These are phyloP conservation scores for Centropyge bicolor DNA, from an alignment of 2,797 vertebrate species.

Conservation along the genomic window DNA sequence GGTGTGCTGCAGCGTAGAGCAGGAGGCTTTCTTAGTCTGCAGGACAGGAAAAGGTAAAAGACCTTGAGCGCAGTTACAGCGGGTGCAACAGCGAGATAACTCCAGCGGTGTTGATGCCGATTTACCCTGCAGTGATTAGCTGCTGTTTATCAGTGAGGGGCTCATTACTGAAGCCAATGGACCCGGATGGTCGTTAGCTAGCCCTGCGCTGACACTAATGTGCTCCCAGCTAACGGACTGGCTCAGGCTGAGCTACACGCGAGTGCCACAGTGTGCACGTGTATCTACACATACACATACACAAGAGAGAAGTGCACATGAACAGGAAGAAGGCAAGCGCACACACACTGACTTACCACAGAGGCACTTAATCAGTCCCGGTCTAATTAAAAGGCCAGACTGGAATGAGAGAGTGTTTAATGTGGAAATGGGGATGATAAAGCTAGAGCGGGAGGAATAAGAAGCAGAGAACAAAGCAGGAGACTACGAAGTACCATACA, in stretches of 20 bases:
- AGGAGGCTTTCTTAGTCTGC: conserved; percentile 38
- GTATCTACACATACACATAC: conserved; percentile 8
- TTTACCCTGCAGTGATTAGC: conserved; percentile 77
- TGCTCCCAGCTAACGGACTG: conserved; percentile 70
- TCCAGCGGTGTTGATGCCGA: conserved; percentile 60
- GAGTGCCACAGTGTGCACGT: background rate
- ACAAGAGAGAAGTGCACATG: conserved; percentile 13
- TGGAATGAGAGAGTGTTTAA: conserved; percentile 74
- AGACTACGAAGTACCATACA: conserved; percentile 5
- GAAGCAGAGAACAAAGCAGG: conserved; percentile 17
- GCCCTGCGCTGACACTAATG: conserved; percentile 74
- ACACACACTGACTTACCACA: conserved; percentile 54
- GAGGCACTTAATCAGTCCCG: conserved; percentile 82
- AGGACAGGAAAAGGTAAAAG: conserved; percentile 54
- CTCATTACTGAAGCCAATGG: conserved; percentile 81
- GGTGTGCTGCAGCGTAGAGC: conserved; percentile 5
- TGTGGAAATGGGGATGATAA: conserved; percentile 74
- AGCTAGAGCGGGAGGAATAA: conserved; percentile 50
- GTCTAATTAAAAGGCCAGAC: conserved; percentile 84
- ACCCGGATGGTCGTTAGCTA: conserved; percentile 76
- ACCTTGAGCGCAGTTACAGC: conserved; percentile 60
- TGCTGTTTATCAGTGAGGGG: conserved; percentile 77
- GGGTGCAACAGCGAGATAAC: conserved; percentile 72
- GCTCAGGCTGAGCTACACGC: conserved; percentile 48
- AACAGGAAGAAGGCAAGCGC: conserved; percentile 7